Percentiles rank a stretch among this genome's conserved stretches.
Evolutionary conservation across 30 jellyfish, hydroid and myxozoan genomes (phyloP).

Genomic region (Rhopilema esculentum): DNA sequence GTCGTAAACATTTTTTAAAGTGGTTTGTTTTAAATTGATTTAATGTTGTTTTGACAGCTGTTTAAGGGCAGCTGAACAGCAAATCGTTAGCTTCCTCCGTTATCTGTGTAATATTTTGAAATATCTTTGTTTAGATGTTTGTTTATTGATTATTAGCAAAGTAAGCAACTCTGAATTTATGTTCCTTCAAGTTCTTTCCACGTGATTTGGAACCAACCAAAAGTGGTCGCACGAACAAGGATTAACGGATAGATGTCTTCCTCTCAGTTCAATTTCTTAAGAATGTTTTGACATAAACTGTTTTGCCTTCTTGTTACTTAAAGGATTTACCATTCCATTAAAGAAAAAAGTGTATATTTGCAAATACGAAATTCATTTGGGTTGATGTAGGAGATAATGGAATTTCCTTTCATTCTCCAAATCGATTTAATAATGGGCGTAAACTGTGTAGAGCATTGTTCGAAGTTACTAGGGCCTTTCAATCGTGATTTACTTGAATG

Average conservation of each 20-base stretch:
- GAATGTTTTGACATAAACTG: background rate
- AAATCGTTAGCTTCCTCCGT: too few relatives aligned
- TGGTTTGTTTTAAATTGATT: too few relatives aligned
- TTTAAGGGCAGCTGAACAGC: too few relatives aligned
- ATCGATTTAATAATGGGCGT: background rate
- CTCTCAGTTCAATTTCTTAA: background rate
- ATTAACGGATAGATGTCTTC: background rate
- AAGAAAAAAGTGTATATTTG: background rate
- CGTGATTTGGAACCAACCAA: background rate
- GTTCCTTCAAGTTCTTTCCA: too few relatives aligned
- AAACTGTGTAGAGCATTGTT: background rate
- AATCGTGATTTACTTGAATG: slow-evolving; percentile 12
- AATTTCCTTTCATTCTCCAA: background rate
- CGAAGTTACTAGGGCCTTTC: slow-evolving; percentile 2
- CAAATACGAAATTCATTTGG: background rate
- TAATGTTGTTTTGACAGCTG: too few relatives aligned
- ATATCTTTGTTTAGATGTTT: too few relatives aligned
- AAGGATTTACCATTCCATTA: background rate
- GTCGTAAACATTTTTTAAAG: too few relatives aligned
- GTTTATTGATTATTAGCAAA: too few relatives aligned
- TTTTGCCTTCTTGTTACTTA: background rate
- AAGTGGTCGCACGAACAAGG: background rate
- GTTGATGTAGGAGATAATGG: background rate
- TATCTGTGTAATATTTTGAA: too few relatives aligned
- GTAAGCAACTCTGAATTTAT: too few relatives aligned